Percentiles rank a stretch among this genome's conserved stretches.
phyloP scores from a whole-genome alignment of 2,888 invertebrate species.

The Heliconius hortense region DNA sequence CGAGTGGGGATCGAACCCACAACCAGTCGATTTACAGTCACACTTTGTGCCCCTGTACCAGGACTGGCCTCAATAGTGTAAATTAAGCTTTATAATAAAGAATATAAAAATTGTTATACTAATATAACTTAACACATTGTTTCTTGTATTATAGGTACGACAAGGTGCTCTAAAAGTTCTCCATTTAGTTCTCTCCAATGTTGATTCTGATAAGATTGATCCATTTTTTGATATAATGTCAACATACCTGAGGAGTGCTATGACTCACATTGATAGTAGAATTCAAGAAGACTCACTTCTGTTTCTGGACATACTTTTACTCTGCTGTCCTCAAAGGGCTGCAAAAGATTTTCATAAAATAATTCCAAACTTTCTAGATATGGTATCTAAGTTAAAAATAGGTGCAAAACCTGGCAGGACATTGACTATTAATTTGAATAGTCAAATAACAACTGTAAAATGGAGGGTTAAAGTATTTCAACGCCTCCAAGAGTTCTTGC shows the following conservation, averaged over 20 bases:
- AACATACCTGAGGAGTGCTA: constrained; percentile 91
- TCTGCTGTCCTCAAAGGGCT: constrained; percentile 85
- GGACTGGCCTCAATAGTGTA: neutral
- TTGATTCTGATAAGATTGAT: constrained; percentile 74
- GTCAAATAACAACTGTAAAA: constrained; percentile 87
- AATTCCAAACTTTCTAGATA: constrained; percentile 89
- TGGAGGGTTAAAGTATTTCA: constrained; percentile 90
- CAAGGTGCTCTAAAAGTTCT: constrained; percentile 82
- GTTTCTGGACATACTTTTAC: constrained; percentile 89
- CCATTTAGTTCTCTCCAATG: constrained; percentile 71
- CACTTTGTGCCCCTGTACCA: too few species aligned
- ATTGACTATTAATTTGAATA: constrained; percentile 86
- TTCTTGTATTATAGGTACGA: constrained; percentile 68
- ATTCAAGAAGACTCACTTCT: constrained; percentile 92
- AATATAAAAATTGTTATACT: neutral
- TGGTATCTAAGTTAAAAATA: constrained; percentile 88
- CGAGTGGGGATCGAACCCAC: too few species aligned
- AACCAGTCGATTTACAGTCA: too few species aligned
- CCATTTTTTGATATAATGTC: constrained; percentile 90
- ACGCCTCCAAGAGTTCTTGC: constrained; percentile 83
- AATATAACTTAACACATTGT: neutral
- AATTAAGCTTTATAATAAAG: neutral
- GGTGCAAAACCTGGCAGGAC: constrained; percentile 86
- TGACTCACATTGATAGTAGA: constrained; percentile 92
- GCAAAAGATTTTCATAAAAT: constrained; percentile 86